Conservation (phyloP, 2,113 vertebrate genomes). For the Xyliphius kryptos region DNA sequence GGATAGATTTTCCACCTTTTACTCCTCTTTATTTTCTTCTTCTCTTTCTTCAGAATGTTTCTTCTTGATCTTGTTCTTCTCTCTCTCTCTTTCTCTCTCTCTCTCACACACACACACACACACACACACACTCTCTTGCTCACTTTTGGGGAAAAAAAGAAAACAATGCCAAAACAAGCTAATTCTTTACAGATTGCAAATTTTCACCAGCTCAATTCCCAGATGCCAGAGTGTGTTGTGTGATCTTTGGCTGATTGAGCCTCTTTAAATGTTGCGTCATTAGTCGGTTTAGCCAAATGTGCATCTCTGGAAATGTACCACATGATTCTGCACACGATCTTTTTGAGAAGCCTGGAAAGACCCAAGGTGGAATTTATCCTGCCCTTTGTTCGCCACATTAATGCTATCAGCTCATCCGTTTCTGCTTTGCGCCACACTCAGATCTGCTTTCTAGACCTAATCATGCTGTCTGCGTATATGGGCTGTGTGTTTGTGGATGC, state of each 20-base stretch:
- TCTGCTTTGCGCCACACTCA: constrained; percentile 35
- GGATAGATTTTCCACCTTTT: too few relatives aligned
- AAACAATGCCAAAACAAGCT: neutral
- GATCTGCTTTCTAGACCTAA: constrained; percentile 27
- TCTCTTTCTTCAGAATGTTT: too few relatives aligned
- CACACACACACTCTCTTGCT: too few relatives aligned
- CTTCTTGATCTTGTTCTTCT: too few relatives aligned
- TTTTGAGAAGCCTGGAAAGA: constrained; percentile 40
- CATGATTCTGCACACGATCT: constrained; percentile 62
- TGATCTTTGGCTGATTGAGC: constrained; percentile 50
- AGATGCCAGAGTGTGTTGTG: constrained; percentile 38
- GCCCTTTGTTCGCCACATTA: constrained; percentile 25
- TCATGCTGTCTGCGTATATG: constrained; percentile 16
- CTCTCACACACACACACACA: too few relatives aligned
- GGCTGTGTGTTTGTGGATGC: constrained; percentile 5
- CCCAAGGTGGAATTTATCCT: constrained; percentile 38
- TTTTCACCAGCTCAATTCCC: constrained; percentile 17
- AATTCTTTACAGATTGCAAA: constrained; percentile 4
- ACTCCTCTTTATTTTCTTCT: too few relatives aligned
- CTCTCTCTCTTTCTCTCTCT: too few relatives aligned
- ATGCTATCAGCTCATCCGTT: constrained; percentile 44
- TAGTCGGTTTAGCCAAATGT: constrained; percentile 50
- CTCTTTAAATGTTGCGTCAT: constrained; percentile 36
- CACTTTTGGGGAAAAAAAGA: constrained; percentile 1
- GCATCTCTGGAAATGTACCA: constrained; percentile 50